A percentile compares a stretch with the other conserved stretches of the same genome.
Conservation (phyloP, 2,113 vertebrate species). For the Caloenas nicobarica region DNA sequence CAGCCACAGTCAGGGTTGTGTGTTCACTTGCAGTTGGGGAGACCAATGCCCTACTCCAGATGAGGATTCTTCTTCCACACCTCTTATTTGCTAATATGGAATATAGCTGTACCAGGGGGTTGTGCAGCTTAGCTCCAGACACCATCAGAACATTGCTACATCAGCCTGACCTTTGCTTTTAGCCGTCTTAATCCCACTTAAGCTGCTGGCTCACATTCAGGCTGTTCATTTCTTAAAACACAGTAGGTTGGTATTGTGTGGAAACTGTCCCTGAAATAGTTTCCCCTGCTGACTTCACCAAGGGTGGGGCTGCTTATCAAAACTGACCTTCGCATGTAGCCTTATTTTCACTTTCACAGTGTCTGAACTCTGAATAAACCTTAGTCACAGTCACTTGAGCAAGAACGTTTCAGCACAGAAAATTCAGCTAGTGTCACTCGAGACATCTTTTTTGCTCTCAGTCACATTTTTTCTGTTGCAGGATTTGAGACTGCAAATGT, state of each 20-base stretch:
- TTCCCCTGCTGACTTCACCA: background rate
- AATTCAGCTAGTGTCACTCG: background rate
- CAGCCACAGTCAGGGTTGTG: accelerated
- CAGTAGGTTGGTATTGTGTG: background rate
- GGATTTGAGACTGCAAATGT: background rate
- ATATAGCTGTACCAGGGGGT: background rate
- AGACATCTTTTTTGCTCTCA: background rate
- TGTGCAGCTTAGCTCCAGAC: background rate
- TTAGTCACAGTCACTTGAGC: background rate
- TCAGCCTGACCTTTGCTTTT: background rate
- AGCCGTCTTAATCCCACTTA: background rate
- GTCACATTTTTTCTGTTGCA: background rate
- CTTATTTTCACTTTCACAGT: background rate
- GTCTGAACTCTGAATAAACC: background rate
- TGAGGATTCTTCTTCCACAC: background rate
- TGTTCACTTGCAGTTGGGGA: background rate
- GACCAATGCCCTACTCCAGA: background rate
- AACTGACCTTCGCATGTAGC: background rate
- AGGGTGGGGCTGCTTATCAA: background rate
- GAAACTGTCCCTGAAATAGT: background rate
- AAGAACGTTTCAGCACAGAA: background rate
- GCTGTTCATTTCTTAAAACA: background rate
- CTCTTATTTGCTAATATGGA: background rate
- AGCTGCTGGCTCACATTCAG: background rate
- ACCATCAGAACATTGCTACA: background rate